A percentile compares a stretch with the other conserved stretches of the same genome.
These are phyloP conservation scores for Sorex fumeus DNA, from an alignment of 2,113 vertebrate species.

Conservation along the genomic window DNA sequence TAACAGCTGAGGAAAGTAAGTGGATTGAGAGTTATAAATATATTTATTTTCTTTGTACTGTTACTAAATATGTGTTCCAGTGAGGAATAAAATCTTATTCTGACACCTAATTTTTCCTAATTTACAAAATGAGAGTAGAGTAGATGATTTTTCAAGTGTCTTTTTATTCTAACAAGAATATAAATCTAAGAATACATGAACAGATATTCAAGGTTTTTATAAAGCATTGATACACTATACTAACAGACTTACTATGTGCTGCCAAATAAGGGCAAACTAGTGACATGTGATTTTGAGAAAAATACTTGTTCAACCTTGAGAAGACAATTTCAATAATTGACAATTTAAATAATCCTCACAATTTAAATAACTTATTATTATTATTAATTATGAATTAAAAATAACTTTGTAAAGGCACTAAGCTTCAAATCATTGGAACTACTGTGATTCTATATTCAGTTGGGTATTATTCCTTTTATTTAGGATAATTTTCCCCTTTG, in stretches of 20 bases:
- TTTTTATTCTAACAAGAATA: not conserved
- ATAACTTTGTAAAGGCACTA: not conserved
- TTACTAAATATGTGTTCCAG: not conserved
- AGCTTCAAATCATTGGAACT: not conserved
- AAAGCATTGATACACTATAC: not conserved
- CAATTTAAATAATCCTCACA: not conserved
- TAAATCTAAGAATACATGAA: not conserved
- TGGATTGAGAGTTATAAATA: not conserved
- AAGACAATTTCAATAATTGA: too few relatives aligned
- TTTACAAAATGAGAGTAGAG: not conserved
- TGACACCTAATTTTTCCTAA: not conserved
- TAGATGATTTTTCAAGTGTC: not conserved
- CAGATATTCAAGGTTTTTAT: not conserved
- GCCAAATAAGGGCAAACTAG: not conserved
- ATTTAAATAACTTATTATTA: not conserved
- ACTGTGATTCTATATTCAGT: not conserved
- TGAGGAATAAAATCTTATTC: rapidly evolving
- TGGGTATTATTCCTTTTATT: not conserved
- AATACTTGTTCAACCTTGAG: not conserved
- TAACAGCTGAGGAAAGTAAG: not conserved
- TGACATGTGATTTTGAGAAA: not conserved
- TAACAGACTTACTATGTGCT: not conserved
- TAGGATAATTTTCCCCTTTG: not conserved
- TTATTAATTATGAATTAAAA: too few relatives aligned
- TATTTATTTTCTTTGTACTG: not conserved